phyloP scores from a whole-genome alignment of 2,797 vertebrate genomes.

The Antrozous pallidus region DNA sequence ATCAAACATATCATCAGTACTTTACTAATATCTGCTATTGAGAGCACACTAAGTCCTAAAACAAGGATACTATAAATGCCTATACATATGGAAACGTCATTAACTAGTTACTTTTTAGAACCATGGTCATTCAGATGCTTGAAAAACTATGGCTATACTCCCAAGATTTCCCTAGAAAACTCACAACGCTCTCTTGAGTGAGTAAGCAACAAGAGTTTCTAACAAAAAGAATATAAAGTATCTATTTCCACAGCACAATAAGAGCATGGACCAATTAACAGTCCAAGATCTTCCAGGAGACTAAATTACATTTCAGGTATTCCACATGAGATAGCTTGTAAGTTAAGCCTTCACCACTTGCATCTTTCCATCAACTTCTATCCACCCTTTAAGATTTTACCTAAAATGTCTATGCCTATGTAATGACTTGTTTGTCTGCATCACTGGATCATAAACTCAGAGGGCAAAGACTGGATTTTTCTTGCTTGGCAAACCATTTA shows the following conservation, averaged over 20 bases:
- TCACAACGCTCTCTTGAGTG: background rate
- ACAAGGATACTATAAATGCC: background rate
- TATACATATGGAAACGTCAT: background rate
- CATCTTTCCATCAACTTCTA: background rate
- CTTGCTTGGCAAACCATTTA: background rate
- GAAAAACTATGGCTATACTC: background rate
- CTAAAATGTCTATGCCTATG: background rate
- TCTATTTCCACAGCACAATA: background rate
- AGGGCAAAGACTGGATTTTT: background rate
- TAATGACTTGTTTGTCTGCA: background rate
- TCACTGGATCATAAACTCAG: background rate
- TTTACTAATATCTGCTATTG: background rate
- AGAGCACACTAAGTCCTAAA: background rate
- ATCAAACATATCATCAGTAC: background rate
- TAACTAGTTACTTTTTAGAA: background rate
- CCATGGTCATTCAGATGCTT: background rate
- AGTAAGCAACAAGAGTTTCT: background rate
- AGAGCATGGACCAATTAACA: background rate
- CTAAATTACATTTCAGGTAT: background rate
- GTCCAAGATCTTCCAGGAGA: background rate
- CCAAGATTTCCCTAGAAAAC: background rate
- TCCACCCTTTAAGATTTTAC: background rate
- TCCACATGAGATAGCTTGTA: background rate
- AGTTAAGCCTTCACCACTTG: background rate
- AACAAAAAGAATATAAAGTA: background rate